A percentile compares a stretch with the other conserved stretches of the same genome.
phyloP scores from a whole-genome alignment of 1,140 invertebrate genomes.

The Reticulitermes speratus region DNA sequence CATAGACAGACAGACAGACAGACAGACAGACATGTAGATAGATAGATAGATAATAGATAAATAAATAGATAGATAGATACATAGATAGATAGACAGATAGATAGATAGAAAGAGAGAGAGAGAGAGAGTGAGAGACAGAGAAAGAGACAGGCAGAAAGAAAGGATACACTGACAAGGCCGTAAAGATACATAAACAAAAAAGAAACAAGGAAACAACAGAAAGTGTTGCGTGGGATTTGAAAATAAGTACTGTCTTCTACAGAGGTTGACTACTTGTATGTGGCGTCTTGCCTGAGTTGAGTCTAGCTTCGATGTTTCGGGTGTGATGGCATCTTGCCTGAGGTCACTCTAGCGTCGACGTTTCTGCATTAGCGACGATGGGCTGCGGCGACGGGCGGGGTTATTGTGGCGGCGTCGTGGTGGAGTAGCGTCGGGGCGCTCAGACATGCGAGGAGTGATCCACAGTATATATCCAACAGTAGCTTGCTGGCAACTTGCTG shows the following conservation, averaged over 20 bases:
- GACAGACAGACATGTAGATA: too few relatives aligned
- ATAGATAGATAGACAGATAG: too few relatives aligned
- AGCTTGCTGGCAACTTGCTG: conserved; percentile 6
- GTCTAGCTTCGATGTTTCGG: neutral
- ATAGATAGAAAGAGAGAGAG: too few relatives aligned
- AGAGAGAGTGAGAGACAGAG: neutral
- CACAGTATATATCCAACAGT: conserved; percentile 34
- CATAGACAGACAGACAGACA: too few relatives aligned
- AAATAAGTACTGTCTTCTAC: neutral
- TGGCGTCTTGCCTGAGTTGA: neutral
- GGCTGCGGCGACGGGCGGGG: conserved; percentile 39
- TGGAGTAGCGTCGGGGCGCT: conserved; percentile 38
- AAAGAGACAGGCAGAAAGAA: neutral
- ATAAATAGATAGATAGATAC: too few relatives aligned
- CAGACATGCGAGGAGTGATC: neutral
- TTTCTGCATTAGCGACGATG: neutral
- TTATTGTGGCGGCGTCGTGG: conserved; percentile 42
- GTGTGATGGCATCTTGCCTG: neutral
- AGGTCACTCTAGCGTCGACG: neutral
- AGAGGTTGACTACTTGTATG: neutral
- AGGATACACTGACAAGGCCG: neutral
- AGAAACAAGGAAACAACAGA: neutral
- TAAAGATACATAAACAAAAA: neutral
- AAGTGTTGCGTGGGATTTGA: neutral
- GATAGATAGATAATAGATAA: too few relatives aligned